Conservation (phyloP, 30 jellyfish, hydroid and myxozoan species). For the Turritopsis rubra region DNA sequence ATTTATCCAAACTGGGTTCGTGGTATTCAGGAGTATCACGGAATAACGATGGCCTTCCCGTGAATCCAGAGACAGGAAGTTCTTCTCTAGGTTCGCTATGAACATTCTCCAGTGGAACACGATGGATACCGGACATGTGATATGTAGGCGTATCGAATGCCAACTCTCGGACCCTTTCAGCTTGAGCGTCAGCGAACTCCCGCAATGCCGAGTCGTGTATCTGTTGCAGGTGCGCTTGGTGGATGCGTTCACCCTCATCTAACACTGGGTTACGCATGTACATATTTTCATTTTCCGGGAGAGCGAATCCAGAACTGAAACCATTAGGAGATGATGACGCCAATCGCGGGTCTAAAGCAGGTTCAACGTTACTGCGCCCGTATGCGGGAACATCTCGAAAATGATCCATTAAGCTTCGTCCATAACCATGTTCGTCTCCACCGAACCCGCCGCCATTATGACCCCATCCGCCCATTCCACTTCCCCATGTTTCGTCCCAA, state of each 20-base stretch:
- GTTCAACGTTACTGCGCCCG: slow-evolving; percentile 78
- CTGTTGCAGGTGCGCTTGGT: slow-evolving; percentile 16
- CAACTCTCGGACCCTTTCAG: slow-evolving; percentile 35
- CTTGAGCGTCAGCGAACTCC: slow-evolving; percentile 40
- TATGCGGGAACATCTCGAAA: slow-evolving; percentile 27
- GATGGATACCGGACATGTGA: slow-evolving; percentile 26
- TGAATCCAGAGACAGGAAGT: not conserved
- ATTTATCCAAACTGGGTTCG: not conserved
- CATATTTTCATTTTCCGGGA: slow-evolving; percentile 61
- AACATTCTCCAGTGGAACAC: not conserved
- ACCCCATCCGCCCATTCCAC: slow-evolving; percentile 38
- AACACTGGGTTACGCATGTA: not conserved
- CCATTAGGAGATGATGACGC: slow-evolving; percentile 62
- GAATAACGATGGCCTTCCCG: not conserved
- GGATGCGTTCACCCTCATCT: slow-evolving; percentile 25
- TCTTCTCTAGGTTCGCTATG: not conserved
- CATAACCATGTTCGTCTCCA: slow-evolving; percentile 17
- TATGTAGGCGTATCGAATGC: slow-evolving; percentile 48
- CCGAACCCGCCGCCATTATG: slow-evolving; percentile 14
- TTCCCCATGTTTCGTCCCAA: slow-evolving; percentile 52
- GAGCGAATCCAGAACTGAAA: slow-evolving; percentile 79
- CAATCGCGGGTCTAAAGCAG: slow-evolving; percentile 68
- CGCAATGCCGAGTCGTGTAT: slow-evolving; percentile 26
- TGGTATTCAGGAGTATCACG: not conserved
- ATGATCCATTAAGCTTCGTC: not conserved